phyloP scores from a whole-genome alignment of 2,113 vertebrate genomes.

The Erpornis zantholeuca region DNA sequence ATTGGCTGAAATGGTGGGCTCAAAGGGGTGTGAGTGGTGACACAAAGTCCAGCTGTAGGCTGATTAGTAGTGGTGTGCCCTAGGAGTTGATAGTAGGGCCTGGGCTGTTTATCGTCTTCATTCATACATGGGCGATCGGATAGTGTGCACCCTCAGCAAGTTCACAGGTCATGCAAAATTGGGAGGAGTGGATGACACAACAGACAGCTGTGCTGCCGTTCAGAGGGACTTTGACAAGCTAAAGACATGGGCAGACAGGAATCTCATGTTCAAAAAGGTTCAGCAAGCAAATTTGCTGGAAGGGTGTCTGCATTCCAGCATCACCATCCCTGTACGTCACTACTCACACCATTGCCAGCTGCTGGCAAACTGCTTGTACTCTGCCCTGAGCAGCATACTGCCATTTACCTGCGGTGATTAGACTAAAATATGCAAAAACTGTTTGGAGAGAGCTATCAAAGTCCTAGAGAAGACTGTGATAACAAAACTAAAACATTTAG shows the following conservation, averaged over 20 bases:
- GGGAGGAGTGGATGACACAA: neutral
- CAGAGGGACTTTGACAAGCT: neutral
- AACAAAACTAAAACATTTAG: neutral
- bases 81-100: neutral
- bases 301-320: neutral
- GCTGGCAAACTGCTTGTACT: neutral
- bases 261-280: neutral
- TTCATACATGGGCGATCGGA: neutral
- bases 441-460: neutral
- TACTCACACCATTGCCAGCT: neutral
- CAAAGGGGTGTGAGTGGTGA: neutral
- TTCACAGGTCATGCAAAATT: neutral
- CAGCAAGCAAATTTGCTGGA: neutral
- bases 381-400: neutral
- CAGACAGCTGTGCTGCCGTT: fast-evolving
- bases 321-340: neutral
- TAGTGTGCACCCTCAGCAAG: neutral
- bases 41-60: neutral
- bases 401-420: neutral
- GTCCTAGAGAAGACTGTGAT: neutral
- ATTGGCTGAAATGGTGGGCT: neutral
- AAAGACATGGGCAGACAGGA: neutral
- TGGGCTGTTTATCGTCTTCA: neutral
- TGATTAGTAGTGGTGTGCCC: neutral
- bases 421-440: neutral